Base-by-base conservation (phyloP, 2,113 vertebrate species). In the Takifugu flavidus region DNA sequence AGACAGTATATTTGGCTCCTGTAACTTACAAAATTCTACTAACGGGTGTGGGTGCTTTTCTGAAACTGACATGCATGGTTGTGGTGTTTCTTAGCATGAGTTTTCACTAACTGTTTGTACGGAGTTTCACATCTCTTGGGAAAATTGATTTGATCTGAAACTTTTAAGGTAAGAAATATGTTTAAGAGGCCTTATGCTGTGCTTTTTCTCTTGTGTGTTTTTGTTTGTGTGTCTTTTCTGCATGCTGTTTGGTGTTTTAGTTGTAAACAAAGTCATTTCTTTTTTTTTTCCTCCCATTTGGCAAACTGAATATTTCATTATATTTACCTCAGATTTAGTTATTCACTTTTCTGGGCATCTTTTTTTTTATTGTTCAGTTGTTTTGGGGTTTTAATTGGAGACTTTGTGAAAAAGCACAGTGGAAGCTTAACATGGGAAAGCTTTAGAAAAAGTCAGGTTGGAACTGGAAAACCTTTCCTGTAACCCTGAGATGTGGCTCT, bases 121-220 rank as follows among this genome's bases (percentile, higher is more conserved):
- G 93, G 94, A 95, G 94, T 93, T 91, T 95, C 94, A 95, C 94
- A 96, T 95, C 95, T 95, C 90, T 80, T 94, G 94, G 93, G 88
- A 83, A 83, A 76, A 73, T 82, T 78, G 67, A 70, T 81, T 75
- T 74, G 69, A 77, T 72, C 62, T 74, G 59, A 75, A 62, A 45
- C 71, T 4, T 73, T 56, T 45, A 59, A 84, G 79, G 82, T 83
- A 83, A 84, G 77, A 80, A 64, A 71, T 34, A 27, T 70, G 63
- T 62, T 70, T 52, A 55, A 71, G 49, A 64, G 74, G 82, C 80
- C 80, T 88, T 87, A 65, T 20, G 69, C 89, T 91, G 89, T 91
- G 89, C 89, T 90, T 92, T 90, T 89, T 88, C 82, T 44, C 27
- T 62, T 46, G 53, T 5, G 65, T 51, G 43, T 58, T 49, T 60